Base-by-base conservation (phyloP, 2,888 invertebrate genomes). In the Coleophora deauratella region DNA sequence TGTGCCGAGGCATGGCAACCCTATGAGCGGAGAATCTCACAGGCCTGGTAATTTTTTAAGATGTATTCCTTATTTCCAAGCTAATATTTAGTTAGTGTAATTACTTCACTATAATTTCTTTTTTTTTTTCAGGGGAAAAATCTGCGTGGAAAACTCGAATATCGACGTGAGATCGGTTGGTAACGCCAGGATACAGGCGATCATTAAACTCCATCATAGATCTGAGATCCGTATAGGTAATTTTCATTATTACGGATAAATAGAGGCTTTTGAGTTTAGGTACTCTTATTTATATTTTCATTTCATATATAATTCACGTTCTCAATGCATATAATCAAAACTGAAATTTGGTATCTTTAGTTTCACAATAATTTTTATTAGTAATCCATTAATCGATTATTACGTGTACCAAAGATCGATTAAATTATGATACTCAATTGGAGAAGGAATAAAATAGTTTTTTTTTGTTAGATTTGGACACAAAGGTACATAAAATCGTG, bases 71-170 rank as follows among this genome's bases (percentile, higher is more conserved):
- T 43, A 41, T 35, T 42, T 10, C 8, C 13, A 12, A 33, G 4
- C 2, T 13, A 33, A 33, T 12, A 8, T 13, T 33, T n/a, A n/a
- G n/a, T n/a, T n/a, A n/a, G n/a, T n/a, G n/a, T n/a, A n/a, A n/a
- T n/a, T n/a, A n/a, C n/a, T n/a, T n/a, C n/a, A n/a, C n/a, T n/a
- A n/a, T 33, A 15, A 38, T 27, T 34, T 41, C 31, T 38, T 30
- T 12, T 4, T 43, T 49, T 6, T 40, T 79, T 70, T 27, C 76
- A 84, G 80, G 82, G 48, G 84, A 85, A 52, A 84, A 84, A 58
- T 72, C 80, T 46, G 77, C 75, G 44, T 85, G 85, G 85, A 84
- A 81, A 71, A 81, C 85, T 73, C 75, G 85, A 77, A 85, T 85
- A 82, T 84, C 85, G 41, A 85, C 85, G 56, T 85, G 84, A 84